Base-by-base conservation (phyloP, 2,797 vertebrate genomes). In the Benthosema pterotum region DNA sequence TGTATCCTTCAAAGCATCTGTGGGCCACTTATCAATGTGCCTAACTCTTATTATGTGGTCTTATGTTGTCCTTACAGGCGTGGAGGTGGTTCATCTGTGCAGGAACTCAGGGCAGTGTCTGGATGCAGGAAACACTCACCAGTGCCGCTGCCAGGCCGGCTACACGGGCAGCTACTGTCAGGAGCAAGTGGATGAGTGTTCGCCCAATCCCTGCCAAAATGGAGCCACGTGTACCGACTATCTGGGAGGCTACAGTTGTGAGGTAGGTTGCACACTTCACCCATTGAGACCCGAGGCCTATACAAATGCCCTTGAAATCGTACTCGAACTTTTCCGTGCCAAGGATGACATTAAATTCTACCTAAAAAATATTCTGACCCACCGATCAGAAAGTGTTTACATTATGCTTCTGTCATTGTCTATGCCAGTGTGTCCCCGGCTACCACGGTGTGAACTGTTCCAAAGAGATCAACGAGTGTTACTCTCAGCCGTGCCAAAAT, bases 131-230 rank as follows among this genome's bases (percentile, higher is more conserved):
- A 97, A 93, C 89, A 98, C 96, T 0, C 98, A 99, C 79, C 95
- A 95, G 88, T 99, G 98, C 79, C 95, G 92, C 69, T 99, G 98
- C 85, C 97, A 96, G 87, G 94, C 95, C 0, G 97, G 98, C 19
- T 99, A 99, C 89, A 97, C 94, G 0, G 97, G 98, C 78, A 99
- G 98, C 84, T 99, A 99, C 91, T 99, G 98, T 0, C 96, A 99
- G 89, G 95, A 97, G 18, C 96, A 98, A 84, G 98, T 99, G 75
- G 96, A 99, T 0, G 98, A 99, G 75, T 99, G 98, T 57, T 94
- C 94, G 0, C 96, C 97, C 1, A 99, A 94, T 80, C 98, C 98
- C 0, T 99, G 98, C 85, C 98, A 98, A 85, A 99, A 99, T 0
- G 97, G 97, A 63, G 97, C 97, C 70, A 94, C 92, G 16, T 99